phyloP scores from a whole-genome alignment of 2,888 invertebrate genomes.

The Rapana venosa region DNA sequence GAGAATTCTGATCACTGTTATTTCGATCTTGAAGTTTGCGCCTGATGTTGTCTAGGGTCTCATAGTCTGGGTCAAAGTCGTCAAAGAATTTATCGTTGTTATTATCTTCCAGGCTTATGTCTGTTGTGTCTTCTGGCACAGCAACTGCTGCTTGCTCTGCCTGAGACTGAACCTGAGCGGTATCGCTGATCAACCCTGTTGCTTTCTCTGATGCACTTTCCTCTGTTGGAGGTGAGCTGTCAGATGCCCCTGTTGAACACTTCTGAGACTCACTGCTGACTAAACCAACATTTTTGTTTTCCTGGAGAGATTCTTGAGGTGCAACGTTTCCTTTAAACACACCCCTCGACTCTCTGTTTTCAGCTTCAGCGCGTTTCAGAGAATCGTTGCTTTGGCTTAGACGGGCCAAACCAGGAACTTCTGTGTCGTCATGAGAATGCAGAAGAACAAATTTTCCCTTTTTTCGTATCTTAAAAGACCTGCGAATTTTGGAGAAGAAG shows the following conservation, averaged over 20 bases:
- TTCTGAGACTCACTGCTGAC: background rate
- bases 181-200: background rate
- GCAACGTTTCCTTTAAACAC: background rate
- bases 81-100: background rate
- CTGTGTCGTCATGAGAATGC: background rate
- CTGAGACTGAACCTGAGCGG: background rate
- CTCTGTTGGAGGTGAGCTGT: background rate
- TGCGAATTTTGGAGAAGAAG: constrained; percentile 23
- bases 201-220: background rate
- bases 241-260: background rate
- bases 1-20: background rate
- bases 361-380: background rate
- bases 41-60: constrained; percentile 2
- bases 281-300: background rate
- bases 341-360: background rate
- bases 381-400: background rate
- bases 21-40: background rate
- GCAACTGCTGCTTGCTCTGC: background rate
- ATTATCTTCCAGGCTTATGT: background rate
- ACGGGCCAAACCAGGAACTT: background rate
- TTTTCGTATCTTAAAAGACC: constrained; percentile 8
- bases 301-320: background rate
- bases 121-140: background rate
- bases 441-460: background rate
- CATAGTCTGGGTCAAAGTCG: constrained; percentile 21